A percentile compares a stretch with the other conserved stretches of the same genome.
phyloP scores from a whole-genome alignment of 2,113 vertebrate species.

The Corvus cornix region DNA sequence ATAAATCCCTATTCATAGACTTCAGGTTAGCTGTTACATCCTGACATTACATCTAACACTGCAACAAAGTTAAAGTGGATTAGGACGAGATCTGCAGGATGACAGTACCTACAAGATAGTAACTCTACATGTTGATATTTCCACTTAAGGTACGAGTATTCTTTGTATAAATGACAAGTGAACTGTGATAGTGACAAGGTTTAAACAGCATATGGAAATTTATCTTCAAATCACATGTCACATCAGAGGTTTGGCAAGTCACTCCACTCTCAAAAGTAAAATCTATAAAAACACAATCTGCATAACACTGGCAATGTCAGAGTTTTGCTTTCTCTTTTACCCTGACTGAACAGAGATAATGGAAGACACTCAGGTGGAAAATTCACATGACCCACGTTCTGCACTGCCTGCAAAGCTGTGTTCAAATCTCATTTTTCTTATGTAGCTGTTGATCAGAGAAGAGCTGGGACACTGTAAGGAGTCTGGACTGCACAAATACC shows the following conservation, averaged over 20 bases:
- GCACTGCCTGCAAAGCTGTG: neutral
- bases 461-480: neutral
- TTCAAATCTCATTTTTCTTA: neutral
- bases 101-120: neutral
- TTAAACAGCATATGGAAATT: conserved; percentile 38
- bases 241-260: neutral
- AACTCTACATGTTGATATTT: neutral
- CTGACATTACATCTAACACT: neutral
- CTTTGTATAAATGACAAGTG: neutral
- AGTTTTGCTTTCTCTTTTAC: neutral
- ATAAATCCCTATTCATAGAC: neutral
- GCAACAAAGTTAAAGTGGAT: neutral
- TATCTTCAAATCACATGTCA: conserved; percentile 30
- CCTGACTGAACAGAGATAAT: neutral
- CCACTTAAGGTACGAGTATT: neutral
- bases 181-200: neutral
- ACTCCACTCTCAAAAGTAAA: neutral
- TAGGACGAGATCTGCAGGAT: neutral
- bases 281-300: conserved; percentile 12
- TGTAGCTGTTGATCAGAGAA: neutral
- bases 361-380: neutral
- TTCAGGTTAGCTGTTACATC: neutral
- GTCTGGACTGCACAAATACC: neutral
- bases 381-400: neutral
- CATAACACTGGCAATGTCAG: neutral